Conservation (phyloP, 2,888 invertebrate species). For the Uloborus plumipes region DNA sequence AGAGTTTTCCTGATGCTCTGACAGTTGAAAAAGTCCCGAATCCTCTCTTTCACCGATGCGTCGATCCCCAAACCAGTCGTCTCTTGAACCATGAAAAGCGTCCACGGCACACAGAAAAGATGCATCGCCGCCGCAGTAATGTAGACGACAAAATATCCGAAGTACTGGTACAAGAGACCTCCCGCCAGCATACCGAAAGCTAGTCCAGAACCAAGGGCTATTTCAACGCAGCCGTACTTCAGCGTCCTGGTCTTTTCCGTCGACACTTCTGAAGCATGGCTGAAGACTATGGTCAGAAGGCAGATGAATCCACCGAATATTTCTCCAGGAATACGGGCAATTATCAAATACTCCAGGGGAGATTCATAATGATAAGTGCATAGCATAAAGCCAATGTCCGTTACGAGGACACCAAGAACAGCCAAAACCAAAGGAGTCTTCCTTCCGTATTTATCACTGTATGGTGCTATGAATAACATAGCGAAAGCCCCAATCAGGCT, state of each 20-base stretch:
- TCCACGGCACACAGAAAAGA: conserved; percentile 14
- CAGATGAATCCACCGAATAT: conserved; percentile 51
- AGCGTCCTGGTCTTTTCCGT: conserved; percentile 20
- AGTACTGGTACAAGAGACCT: conserved; percentile 30
- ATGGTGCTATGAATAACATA: conserved; percentile 53
- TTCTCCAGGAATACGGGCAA: conserved; percentile 28
- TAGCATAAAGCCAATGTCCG: conserved; percentile 19
- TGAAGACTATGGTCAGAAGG: conserved; percentile 34
- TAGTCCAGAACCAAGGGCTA: conserved; percentile 30
- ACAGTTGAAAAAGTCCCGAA: conserved; percentile 14
- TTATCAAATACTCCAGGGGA: conserved; percentile 15
- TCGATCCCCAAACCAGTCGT: conserved; percentile 23
- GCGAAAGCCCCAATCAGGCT: conserved; percentile 26
- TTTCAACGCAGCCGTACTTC: conserved; percentile 37
- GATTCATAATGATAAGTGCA: conserved; percentile 21
- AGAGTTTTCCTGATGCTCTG: conserved; percentile 20
- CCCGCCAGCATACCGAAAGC: conserved; percentile 27
- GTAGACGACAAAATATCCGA: conserved; percentile 32
- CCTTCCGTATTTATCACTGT: conserved; percentile 56
- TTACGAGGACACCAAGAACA: conserved; percentile 3
- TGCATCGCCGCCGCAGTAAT: neutral
- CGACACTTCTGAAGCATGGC: conserved; percentile 45
- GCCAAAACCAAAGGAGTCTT: conserved; percentile 29
- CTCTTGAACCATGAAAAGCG: conserved; percentile 28
- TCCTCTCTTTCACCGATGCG: conserved; percentile 18